Evolutionary conservation across 64 coral and sea anemone species (phyloP).

Genomic region (Dendrophyllia cribrosa): DNA sequence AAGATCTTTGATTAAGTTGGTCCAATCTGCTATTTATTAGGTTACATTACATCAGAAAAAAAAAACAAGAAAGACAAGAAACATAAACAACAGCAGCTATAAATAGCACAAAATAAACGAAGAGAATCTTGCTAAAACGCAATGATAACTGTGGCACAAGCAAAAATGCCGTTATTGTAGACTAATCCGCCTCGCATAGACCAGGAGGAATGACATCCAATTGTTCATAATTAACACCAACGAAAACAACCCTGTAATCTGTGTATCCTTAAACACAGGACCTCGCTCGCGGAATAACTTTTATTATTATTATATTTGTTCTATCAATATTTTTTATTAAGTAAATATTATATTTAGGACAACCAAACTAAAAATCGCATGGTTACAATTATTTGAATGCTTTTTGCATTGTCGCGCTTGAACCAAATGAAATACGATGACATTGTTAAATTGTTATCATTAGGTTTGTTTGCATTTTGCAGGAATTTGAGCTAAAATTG

Average conservation of each 20-base stretch:
- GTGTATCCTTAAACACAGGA: background rate
- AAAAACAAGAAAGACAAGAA: background rate
- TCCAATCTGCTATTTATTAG: too few species aligned
- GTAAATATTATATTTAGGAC: background rate
- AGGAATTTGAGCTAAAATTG: too few species aligned
- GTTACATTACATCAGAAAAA: too few species aligned
- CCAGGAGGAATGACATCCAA: background rate
- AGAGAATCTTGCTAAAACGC: background rate
- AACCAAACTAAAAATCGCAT: background rate
- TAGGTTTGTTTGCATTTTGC: too few species aligned
- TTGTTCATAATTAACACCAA: background rate
- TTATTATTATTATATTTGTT: background rate
- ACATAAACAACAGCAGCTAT: background rate
- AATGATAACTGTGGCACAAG: background rate
- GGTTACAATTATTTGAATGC: background rate
- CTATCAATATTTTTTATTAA: background rate
- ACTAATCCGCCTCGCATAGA: background rate
- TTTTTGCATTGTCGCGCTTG: background rate
- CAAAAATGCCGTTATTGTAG: background rate
- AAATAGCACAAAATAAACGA: background rate
- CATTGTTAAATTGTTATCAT: too few species aligned
- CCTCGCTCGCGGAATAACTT: too few species aligned
- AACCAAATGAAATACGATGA: too few species aligned
- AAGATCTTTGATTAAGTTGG: too few species aligned
- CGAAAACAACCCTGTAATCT: background rate